A percentile compares a stretch with the other conserved stretches of the same genome.
These are phyloP conservation scores for Galago senegalensis DNA, from an alignment of 2,797 vertebrate genomes.

Conservation along the genomic window DNA sequence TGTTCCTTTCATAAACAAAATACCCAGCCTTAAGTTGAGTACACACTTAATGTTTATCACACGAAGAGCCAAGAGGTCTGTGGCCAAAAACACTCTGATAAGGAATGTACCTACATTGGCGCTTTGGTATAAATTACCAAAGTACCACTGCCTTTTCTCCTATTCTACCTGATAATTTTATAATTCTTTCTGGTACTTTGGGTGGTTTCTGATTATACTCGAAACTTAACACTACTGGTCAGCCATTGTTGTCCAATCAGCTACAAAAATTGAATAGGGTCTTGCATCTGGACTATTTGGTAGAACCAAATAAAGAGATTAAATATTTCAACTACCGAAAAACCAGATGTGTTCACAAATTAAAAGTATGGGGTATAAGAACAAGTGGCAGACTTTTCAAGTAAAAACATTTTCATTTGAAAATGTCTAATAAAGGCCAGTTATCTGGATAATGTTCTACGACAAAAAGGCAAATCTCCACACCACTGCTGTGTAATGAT, in stretches of 20 bases:
- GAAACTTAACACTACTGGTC: neutral
- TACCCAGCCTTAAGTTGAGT: neutral
- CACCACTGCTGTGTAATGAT: neutral
- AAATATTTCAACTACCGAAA: slow-evolving; percentile 51
- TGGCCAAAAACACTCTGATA: neutral
- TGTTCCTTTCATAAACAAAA: neutral
- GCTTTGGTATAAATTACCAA: neutral
- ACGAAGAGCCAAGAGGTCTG: neutral
- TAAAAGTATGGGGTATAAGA: neutral
- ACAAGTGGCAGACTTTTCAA: slow-evolving; percentile 14
- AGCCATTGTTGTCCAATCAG: neutral
- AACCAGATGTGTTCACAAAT: neutral
- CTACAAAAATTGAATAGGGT: neutral
- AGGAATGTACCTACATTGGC: too few species aligned
- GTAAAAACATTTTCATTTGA: neutral
- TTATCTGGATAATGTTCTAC: neutral
- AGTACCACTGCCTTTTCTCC: neutral
- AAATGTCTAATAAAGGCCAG: neutral
- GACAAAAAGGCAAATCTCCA: slow-evolving; percentile 17
- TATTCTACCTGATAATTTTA: neutral
- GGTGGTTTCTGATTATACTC: neutral
- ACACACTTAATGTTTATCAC: neutral
- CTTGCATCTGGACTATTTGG: neutral
- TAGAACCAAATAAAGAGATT: slow-evolving; percentile 5
- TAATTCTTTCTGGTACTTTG: neutral